These are phyloP conservation scores for Caerostris extrusa DNA, from an alignment of 1,140 invertebrate species.

Conservation along the genomic window DNA sequence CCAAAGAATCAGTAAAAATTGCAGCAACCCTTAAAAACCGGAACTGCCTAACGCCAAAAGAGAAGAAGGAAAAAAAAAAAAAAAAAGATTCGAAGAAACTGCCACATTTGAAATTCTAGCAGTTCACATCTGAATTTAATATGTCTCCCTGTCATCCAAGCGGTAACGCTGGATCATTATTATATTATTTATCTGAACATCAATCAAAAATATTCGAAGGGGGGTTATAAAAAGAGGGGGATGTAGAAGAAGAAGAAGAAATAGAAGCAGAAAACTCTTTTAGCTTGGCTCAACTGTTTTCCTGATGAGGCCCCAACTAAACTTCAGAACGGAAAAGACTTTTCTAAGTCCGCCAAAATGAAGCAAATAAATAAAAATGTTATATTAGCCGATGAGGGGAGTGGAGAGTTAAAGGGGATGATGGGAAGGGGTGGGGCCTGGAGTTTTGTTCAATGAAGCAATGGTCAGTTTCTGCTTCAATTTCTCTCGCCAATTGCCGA, in stretches of 20 bases:
- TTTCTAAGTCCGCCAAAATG: slow-evolving; percentile 66
- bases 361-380: slow-evolving; percentile 74
- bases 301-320: slow-evolving; percentile 58
- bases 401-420: neutral
- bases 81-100: slow-evolving; percentile 70
- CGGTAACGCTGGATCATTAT: slow-evolving; percentile 75
- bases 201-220: slow-evolving; percentile 76
- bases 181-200: slow-evolving; percentile 78
- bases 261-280: slow-evolving; percentile 68
- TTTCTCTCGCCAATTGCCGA: slow-evolving; percentile 15
- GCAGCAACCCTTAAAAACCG: slow-evolving; percentile 75
- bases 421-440: neutral
- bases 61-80: neutral
- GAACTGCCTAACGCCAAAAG: slow-evolving; percentile 65
- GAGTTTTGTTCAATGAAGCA: slow-evolving; percentile 43
- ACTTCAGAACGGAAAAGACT: slow-evolving; percentile 27
- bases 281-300: slow-evolving; percentile 73
- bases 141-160: slow-evolving; percentile 72
- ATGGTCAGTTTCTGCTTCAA: slow-evolving; percentile 60
- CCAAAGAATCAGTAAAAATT: slow-evolving; percentile 11
- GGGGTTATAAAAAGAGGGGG: neutral
- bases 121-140: slow-evolving; percentile 77
- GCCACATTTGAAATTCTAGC: slow-evolving; percentile 77
- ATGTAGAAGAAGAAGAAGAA: no score
- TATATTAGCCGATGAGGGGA: slow-evolving; percentile 34